A percentile compares a stretch with the other conserved stretches of the same genome.
Conservation (phyloP, 2,797 vertebrate species). For the Acropternis orthonyx region DNA sequence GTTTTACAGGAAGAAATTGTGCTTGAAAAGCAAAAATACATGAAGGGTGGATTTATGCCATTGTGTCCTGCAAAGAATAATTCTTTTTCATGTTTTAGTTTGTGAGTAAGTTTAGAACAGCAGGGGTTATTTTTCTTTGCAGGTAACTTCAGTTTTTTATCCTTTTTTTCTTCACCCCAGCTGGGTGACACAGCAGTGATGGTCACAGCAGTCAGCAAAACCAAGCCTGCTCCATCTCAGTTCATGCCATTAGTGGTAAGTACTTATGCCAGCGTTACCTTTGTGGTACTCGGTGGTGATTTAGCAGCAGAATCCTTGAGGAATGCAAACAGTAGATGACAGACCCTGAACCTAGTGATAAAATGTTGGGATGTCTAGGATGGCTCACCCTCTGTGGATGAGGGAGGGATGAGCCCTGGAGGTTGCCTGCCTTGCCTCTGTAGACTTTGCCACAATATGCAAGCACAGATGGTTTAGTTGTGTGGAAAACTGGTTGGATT, state of each 20-base stretch:
- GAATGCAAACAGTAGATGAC: not conserved
- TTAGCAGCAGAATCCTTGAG: not conserved
- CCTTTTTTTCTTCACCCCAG: conserved; percentile 66
- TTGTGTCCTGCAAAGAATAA: not conserved
- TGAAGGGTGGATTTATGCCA: fast-evolving
- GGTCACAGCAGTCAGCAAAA: conserved; percentile 97
- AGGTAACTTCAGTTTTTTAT: not conserved
- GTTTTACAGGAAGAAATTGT: fast-evolving
- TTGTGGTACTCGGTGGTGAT: not conserved
- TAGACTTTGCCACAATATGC: not conserved
- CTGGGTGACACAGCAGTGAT: conserved; percentile 94
- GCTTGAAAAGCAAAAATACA: not conserved
- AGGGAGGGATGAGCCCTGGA: not conserved
- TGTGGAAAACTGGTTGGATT: not conserved
- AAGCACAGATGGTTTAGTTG: fast-evolving
- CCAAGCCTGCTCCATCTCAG: conserved; percentile 87
- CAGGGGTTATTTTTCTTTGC: not conserved
- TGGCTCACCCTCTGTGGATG: not conserved
- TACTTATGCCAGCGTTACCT: not conserved
- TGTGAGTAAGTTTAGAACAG: not conserved
- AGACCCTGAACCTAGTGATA: not conserved
- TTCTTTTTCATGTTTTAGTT: not conserved
- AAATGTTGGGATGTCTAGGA: not conserved
- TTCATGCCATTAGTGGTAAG: conserved; percentile 97
- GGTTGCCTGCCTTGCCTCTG: not conserved